Conservation (phyloP, 1,140 invertebrate species). For the Eurosta solidaginis region DNA sequence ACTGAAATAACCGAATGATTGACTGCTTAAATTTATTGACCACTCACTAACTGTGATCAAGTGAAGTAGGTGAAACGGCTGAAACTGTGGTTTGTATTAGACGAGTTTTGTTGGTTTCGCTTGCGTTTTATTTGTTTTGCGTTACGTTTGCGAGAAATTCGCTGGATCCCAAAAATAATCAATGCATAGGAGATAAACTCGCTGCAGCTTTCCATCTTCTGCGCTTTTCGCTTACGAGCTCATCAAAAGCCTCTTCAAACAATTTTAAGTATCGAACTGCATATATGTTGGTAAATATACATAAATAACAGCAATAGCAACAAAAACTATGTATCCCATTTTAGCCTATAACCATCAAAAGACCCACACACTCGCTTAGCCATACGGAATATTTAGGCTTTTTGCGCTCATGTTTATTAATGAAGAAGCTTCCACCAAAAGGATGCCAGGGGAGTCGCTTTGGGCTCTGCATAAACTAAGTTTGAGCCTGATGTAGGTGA, state of each 20-base stretch:
- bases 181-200: background rate
- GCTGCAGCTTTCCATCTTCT: background rate
- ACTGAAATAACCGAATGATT: background rate
- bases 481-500: background rate
- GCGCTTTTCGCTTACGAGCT: no score
- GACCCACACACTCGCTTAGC: background rate
- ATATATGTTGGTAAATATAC: background rate
- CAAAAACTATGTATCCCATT: background rate
- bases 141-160: background rate
- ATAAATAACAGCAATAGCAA: background rate
- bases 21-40: background rate
- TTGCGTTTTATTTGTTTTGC: background rate
- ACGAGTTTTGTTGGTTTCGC: no score
- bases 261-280: background rate
- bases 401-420: constrained; percentile 23
- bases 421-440: background rate
- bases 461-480: background rate
- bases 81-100: no score
- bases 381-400: background rate
- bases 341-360: background rate
- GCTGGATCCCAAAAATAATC: background rate
- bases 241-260: background rate
- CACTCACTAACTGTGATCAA: background rate
- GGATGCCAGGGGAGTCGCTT: background rate
- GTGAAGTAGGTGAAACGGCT: no score